Evolutionary conservation across 2,113 vertebrate species (phyloP).

Genomic region (Dicerorhinus sumatrensis): DNA sequence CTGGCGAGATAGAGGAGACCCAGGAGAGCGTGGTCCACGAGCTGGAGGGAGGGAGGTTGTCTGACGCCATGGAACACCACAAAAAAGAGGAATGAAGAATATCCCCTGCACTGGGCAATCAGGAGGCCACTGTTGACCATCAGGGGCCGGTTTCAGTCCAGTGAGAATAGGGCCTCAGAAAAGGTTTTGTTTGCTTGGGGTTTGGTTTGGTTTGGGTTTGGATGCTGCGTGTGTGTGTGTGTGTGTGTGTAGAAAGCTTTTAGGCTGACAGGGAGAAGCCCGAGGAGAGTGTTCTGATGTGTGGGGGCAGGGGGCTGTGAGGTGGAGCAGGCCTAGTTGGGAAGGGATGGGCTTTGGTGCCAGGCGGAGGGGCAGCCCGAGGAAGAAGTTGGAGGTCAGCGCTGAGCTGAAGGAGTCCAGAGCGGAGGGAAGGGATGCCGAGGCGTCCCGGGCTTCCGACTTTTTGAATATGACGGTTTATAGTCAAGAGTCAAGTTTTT

Average conservation of each 20-base stretch:
- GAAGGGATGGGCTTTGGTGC: neutral
- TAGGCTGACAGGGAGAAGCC: neutral
- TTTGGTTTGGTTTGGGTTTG: too few relatives aligned
- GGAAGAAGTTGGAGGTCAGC: neutral
- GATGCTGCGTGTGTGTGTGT: neutral
- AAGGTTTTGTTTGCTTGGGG: fast-evolving
- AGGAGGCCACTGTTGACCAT: neutral
- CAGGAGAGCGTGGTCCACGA: neutral
- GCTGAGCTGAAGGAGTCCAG: neutral
- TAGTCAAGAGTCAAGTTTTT: neutral
- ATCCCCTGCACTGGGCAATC: too few relatives aligned
- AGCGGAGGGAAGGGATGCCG: fast-evolving
- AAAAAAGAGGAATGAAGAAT: neutral
- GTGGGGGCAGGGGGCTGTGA: fast-evolving
- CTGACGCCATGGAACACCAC: too few relatives aligned
- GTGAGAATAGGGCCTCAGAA: neutral
- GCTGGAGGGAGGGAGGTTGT: neutral
- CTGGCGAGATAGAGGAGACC: fast-evolving
- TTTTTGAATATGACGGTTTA: neutral
- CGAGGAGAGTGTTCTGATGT: neutral
- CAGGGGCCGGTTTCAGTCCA: neutral
- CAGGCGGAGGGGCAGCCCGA: neutral
- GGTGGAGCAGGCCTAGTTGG: too few relatives aligned
- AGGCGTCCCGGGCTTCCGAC: neutral
- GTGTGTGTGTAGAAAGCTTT: neutral